phyloP scores from a whole-genome alignment of 2,113 vertebrate genomes.

The Varanus salvator region DNA sequence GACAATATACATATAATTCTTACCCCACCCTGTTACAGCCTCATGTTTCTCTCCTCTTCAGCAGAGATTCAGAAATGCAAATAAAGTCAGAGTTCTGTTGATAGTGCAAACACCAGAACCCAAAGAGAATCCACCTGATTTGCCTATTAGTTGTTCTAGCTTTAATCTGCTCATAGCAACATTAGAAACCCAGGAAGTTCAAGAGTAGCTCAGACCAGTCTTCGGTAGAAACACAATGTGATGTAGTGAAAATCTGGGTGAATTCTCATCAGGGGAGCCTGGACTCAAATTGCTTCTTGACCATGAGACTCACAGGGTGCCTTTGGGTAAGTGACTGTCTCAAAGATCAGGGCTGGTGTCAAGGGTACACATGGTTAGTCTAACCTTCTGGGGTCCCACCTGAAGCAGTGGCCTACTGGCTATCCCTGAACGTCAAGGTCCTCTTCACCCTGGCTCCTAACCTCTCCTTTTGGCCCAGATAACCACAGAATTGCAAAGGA shows the following conservation, averaged over 20 bases:
- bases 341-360: background rate
- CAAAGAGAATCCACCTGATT: conserved; percentile 15
- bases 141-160: background rate
- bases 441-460: too few relatives aligned
- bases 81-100: background rate
- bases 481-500: too few relatives aligned
- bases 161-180: background rate
- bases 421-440: too few relatives aligned
- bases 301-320: background rate
- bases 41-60: accelerated
- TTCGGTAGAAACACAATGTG: background rate
- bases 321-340: background rate
- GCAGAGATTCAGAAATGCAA: conserved; percentile 5
- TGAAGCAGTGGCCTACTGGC: too few relatives aligned
- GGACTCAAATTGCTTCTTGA: background rate
- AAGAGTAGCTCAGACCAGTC: background rate
- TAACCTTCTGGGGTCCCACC: too few relatives aligned
- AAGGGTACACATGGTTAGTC: too few relatives aligned
- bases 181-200: background rate
- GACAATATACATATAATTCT: conserved; percentile 29
- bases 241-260: background rate
- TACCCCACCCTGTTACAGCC: background rate
- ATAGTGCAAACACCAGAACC: background rate
- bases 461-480: too few relatives aligned
- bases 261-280: background rate